Evolutionary conservation across 2,113 vertebrate species (phyloP), one percentile per base, ranked within the genome.

Genomic region (Dunckerocampus dactyliophorus): DNA sequence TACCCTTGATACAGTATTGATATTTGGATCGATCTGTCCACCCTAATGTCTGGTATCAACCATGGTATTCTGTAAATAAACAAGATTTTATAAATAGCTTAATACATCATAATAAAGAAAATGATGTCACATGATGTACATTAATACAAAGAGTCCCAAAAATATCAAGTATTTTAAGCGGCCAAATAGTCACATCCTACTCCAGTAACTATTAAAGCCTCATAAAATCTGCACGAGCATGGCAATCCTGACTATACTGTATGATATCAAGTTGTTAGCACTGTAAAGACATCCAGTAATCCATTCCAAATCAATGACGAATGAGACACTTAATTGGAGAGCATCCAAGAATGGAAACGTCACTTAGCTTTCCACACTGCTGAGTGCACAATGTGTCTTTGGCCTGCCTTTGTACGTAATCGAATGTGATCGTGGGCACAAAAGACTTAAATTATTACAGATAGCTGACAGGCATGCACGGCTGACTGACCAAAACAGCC

Each of bases 401-500:
- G 63, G 68, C 66, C 72, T 1, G 60, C 37, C 37, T 60, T 79
- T 20, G 13, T 45, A 56, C 45, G 19, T 51, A 59, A 71, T 64
- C 59, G n/a, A 34, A 67, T 51, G 54, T 71, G 69, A 74, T 45
- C 60, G 46, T 59, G 62, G 34, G 47, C 72, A 57, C 59, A 66
- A 65, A 56, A 63, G 55, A 64, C 22, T 63, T 72, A 63, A 76
- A 83, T 78, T 59, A 82, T 85, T 77, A 75, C 74, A 75, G 63
- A 71, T 45, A 13, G 64, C 67, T 79, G 66, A 64, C 56, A 53
- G 62, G 51, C 75, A 78, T 42, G 83, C 79, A 77, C 76, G 75
- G 76, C 65, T 80, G 74, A 64, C 61, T 20, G 34, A 64, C 68
- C 48, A 34, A 71, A 79, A 78, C 50, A 73, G 49, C 58, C 47